These are phyloP conservation scores for Echeneis naucrates DNA, from an alignment of 2,797 vertebrate species.

Conservation along the genomic window DNA sequence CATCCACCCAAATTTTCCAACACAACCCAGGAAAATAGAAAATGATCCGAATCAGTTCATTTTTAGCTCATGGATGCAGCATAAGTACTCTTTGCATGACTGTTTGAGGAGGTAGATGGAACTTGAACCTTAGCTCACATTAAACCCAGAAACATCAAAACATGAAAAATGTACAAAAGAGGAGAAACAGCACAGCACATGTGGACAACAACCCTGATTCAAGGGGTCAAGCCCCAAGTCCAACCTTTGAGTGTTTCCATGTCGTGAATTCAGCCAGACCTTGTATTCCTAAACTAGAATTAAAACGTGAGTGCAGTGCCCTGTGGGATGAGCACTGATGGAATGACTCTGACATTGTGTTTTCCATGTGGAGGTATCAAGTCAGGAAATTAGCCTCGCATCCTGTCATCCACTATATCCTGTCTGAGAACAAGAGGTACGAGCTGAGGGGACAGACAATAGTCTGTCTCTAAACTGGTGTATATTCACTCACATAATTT, in stretches of 20 bases:
- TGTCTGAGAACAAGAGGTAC: constrained; percentile 54
- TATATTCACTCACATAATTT: constrained; percentile 22
- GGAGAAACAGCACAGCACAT: constrained; percentile 12
- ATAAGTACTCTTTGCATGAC: too few species aligned
- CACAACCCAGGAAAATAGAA: too few species aligned
- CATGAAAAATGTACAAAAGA: background rate
- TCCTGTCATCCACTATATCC: constrained; percentile 51
- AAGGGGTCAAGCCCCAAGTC: constrained; percentile 38
- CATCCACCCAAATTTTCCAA: too few species aligned
- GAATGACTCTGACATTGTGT: constrained; percentile 54
- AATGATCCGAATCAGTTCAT: too few species aligned
- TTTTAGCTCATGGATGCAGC: too few species aligned
- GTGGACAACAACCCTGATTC: constrained; percentile 19
- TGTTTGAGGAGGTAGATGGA: too few species aligned
- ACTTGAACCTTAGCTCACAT: background rate
- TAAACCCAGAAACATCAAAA: background rate
- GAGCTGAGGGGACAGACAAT: constrained; percentile 21
- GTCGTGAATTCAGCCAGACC: constrained; percentile 45
- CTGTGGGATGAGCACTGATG: constrained; percentile 41
- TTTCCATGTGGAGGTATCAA: constrained; percentile 40
- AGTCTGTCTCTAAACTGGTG: constrained; percentile 18
- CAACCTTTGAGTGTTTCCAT: constrained; percentile 53
- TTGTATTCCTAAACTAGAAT: constrained; percentile 54
- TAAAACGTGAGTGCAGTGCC: constrained; percentile 41
- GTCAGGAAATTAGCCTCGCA: constrained; percentile 61